Percentiles rank a stretch among this genome's conserved stretches.
Evolutionary conservation across 2,888 invertebrate species (phyloP).

Genomic region (Drosophila barbarae): DNA sequence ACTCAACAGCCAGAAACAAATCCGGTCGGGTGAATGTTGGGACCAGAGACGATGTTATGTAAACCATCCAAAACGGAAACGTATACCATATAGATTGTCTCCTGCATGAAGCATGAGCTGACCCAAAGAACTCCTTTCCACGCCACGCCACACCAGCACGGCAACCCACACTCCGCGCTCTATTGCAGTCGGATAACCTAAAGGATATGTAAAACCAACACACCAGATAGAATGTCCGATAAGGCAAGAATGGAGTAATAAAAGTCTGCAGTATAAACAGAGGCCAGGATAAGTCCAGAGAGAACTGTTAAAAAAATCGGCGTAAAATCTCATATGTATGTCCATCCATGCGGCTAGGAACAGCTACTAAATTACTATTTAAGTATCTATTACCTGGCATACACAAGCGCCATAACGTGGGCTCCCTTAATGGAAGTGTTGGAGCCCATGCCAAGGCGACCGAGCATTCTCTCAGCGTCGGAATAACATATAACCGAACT

Average conservation of each 20-base stretch:
- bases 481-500: slow-evolving; percentile 59
- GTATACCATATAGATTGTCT: slow-evolving; percentile 53
- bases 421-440: slow-evolving; percentile 54
- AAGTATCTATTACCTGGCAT: slow-evolving; percentile 68
- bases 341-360: slow-evolving; percentile 66
- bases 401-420: not conserved
- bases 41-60: slow-evolving; percentile 3
- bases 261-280: slow-evolving; percentile 22
- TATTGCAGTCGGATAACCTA: slow-evolving; percentile 57
- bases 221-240: slow-evolving; percentile 66
- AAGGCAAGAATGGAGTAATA: slow-evolving; percentile 64
- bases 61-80: slow-evolving; percentile 38
- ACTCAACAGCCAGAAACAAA: slow-evolving; percentile 41
- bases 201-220: slow-evolving; percentile 35
- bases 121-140: slow-evolving; percentile 19
- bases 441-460: slow-evolving; percentile 17
- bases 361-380: slow-evolving; percentile 73
- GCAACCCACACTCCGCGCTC: slow-evolving; percentile 47
- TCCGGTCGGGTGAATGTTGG: slow-evolving; percentile 12
- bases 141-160: not conserved
- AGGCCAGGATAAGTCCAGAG: not conserved
- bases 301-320: slow-evolving; percentile 54
- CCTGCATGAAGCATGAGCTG: slow-evolving; percentile 66
- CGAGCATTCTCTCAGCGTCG: slow-evolving; percentile 38
- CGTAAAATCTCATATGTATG: slow-evolving; percentile 72